phyloP scores from a whole-genome alignment of 2,888 invertebrate genomes.

The Diaphora mendica region DNA sequence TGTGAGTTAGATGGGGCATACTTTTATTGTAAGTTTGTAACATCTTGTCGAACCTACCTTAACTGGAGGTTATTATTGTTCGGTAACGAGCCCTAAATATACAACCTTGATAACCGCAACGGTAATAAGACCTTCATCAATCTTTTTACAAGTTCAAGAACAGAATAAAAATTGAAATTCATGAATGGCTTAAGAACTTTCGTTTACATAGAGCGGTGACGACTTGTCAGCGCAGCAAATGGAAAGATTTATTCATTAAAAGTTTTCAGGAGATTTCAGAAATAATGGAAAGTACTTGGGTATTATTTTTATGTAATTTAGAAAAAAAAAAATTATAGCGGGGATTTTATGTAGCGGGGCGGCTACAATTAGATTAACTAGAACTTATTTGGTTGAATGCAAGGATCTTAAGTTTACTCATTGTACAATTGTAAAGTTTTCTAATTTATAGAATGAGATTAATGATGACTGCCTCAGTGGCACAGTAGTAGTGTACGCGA shows the following conservation, averaged over 20 bases:
- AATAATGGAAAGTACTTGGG: not conserved
- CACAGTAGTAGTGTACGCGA: too few relatives aligned
- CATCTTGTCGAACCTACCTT: slow-evolving; percentile 77
- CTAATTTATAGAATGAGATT: too few relatives aligned
- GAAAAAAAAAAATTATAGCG: too few relatives aligned
- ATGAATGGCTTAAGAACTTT: slow-evolving; percentile 17
- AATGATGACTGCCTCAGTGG: too few relatives aligned
- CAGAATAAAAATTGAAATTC: slow-evolving; percentile 32
- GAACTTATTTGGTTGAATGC: too few relatives aligned
- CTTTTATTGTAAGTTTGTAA: slow-evolving; percentile 71
- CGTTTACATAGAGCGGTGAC: not conserved
- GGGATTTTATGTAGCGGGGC: too few relatives aligned
- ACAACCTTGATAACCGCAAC: slow-evolving; percentile 66
- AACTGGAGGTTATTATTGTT: slow-evolving; percentile 69
- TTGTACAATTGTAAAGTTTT: too few relatives aligned
- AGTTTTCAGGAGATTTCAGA: not conserved
- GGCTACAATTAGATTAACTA: too few relatives aligned
- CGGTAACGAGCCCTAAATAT: slow-evolving; percentile 69
- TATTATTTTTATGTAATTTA: not conserved
- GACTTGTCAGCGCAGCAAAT: not conserved
- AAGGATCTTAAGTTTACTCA: too few relatives aligned
- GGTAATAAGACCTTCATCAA: slow-evolving; percentile 56
- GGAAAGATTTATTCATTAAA: not conserved
- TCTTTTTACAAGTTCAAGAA: slow-evolving; percentile 70
- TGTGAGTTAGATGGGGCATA: slow-evolving; percentile 74